Conservation (phyloP, 2,888 invertebrate species). For the Eueremaeus valkanovi region DNA sequence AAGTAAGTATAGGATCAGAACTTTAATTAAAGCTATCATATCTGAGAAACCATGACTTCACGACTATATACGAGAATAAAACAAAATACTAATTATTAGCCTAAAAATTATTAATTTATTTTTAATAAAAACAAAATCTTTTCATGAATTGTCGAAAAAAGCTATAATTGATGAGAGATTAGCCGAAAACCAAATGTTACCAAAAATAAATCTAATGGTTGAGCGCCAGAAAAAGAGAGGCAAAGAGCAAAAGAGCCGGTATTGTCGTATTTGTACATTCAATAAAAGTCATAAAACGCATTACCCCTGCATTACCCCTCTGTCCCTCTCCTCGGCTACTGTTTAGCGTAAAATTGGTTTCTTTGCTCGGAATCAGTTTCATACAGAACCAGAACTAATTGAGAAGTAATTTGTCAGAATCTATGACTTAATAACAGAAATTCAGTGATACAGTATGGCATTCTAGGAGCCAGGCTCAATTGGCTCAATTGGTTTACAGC, state of each 20-base stretch:
- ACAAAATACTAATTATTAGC: neutral
- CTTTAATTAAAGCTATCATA: neutral
- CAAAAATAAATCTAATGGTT: neutral
- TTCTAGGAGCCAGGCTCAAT: too few relatives aligned
- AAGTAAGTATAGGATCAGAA: neutral
- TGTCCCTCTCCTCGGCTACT: neutral
- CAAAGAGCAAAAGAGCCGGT: too few relatives aligned
- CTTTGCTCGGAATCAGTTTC: neutral
- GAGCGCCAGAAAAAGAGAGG: too few relatives aligned
- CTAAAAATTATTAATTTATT: neutral
- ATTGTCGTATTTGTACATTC: neutral
- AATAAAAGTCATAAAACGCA: conserved; percentile 29
- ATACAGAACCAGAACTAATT: conserved; percentile 19
- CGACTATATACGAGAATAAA: neutral
- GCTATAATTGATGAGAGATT: neutral
- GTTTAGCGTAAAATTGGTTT: conserved; percentile 12
- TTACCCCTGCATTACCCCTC: neutral
- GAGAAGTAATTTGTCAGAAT: conserved; percentile 33
- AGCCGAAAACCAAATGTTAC: neutral
- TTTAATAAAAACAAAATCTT: neutral
- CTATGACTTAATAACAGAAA: conserved; percentile 26
- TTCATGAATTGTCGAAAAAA: neutral
- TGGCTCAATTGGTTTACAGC: too few relatives aligned
- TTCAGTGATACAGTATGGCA: too few relatives aligned
- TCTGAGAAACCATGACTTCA: neutral